phyloP scores from a whole-genome alignment of 53 echinoderm and acorn worm species.

The Stichopus horrens region DNA sequence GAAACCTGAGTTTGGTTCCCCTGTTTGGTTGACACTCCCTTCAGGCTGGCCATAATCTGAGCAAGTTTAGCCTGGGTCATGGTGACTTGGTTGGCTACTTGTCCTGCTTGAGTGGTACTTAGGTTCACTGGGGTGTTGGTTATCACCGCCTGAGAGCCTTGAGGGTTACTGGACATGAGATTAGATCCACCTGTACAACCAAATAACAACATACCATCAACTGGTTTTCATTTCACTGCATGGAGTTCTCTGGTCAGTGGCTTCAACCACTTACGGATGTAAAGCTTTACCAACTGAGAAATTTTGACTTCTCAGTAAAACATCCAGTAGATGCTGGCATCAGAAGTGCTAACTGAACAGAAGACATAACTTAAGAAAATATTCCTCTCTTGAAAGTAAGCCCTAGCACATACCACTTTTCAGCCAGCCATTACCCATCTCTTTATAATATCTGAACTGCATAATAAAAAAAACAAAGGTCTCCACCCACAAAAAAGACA shows the following conservation, averaged over 20 bases:
- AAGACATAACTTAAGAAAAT: too few species aligned
- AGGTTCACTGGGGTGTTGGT: slow-evolving; percentile 64
- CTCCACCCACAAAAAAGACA: too few species aligned
- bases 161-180: slow-evolving; percentile 51
- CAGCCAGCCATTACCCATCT: too few species aligned
- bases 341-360: too few species aligned
- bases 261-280: neutral
- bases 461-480: too few species aligned
- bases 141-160: slow-evolving; percentile 47
- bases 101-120: slow-evolving; percentile 51
- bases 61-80: slow-evolving; percentile 61
- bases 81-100: slow-evolving; percentile 20
- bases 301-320: too few species aligned
- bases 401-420: too few species aligned
- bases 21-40: slow-evolving; percentile 18
- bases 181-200: slow-evolving; percentile 47
- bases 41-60: slow-evolving; percentile 63
- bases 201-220: neutral
- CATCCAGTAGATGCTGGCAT: too few species aligned
- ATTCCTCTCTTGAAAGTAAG: too few species aligned
- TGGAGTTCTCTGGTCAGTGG: neutral
- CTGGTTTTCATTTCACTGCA: neutral
- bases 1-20: slow-evolving; percentile 58
- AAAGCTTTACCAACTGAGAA: neutral
- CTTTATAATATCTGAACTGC: too few species aligned